Base-by-base conservation (phyloP, 2,888 invertebrate species). In the Polydrusus cervinus region DNA sequence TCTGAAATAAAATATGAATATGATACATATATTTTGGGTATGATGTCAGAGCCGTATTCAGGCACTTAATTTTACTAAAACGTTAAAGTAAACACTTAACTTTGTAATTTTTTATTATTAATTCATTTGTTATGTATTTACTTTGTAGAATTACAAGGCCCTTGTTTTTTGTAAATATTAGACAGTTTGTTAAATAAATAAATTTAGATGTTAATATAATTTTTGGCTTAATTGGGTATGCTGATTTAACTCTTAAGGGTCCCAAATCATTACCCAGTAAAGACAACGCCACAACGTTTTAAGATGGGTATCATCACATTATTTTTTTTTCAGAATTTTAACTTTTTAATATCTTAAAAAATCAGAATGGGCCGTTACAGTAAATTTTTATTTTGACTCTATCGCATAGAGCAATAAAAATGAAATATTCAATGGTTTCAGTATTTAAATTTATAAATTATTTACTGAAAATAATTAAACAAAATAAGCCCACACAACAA, bases 1-100 rank as follows among this genome's bases (percentile, higher is more conserved):
- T 51, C 18, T 34, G 34, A 34, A 34, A 51, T 18, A 55, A 25
- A 25, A 55, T n/a, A 55, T n/a, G n/a, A 34, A 8, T 30, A 55
- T 55, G 55, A 1, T 55, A 55, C 55, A 55, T 55, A 55, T 55
- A 25, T 55, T 34, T 55, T 14, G 13, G n/a, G 14, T 10, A 25
- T 53, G 53, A 53, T 30, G 53, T 30, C 53, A 53, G 53, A 53
- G 20, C 13, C 53, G 53, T n/a, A 53, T 13, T 53, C 7, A 7
- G 11, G 20, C 53, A 25, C n/a, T 53, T 25, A 11, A 55, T 1
- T 34, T 34, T 55, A n/a, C n/a, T 34, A 9, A 14, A 55, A 9
- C 14, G 9, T 9, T 20, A 55, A 55, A 34, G 18, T 14, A 55
- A 55, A 55, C 34, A 34, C 14, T 55, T 34, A 34, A 34, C 14